Conservation (phyloP, 2,797 vertebrate species). For the Gymnopithys bicolor region DNA sequence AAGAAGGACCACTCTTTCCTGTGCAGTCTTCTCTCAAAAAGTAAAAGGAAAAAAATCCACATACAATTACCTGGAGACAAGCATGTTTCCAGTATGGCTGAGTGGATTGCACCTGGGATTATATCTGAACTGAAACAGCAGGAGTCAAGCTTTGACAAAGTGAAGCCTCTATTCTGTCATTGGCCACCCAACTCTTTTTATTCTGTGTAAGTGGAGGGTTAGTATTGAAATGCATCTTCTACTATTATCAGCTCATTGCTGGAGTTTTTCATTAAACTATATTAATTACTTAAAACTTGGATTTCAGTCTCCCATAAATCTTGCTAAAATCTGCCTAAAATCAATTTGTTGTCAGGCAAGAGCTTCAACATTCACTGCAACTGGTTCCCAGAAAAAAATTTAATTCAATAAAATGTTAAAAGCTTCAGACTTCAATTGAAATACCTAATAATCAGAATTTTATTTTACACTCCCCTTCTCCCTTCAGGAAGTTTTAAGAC, state of each 20-base stretch:
- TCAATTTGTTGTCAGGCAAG: slow-evolving; percentile 43
- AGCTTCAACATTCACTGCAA: slow-evolving; percentile 16
- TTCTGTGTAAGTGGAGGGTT: not conserved
- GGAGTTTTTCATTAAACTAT: slow-evolving; percentile 43
- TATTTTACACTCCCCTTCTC: not conserved
- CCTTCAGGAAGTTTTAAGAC: not conserved
- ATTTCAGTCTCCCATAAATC: slow-evolving; percentile 28
- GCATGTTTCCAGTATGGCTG: not conserved
- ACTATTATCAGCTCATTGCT: not conserved
- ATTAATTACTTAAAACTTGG: slow-evolving; percentile 47
- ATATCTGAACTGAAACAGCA: not conserved
- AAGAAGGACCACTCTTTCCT: not conserved
- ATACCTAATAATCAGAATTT: slow-evolving; percentile 63
- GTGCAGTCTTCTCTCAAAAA: not conserved
- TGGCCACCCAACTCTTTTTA: not conserved
- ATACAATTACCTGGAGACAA: not conserved
- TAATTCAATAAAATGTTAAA: slow-evolving; percentile 60
- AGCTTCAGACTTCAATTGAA: slow-evolving; percentile 32
- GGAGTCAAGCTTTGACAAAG: not conserved
- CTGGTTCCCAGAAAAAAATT: slow-evolving; percentile 33
- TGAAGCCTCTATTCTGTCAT: not conserved
- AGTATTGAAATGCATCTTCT: not conserved
- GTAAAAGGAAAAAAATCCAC: too few relatives aligned
- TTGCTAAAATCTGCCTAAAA: not conserved
- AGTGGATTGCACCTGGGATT: not conserved